Conservation (phyloP, 2,113 vertebrate genomes). For the Heterotilapia buettikoferi region DNA sequence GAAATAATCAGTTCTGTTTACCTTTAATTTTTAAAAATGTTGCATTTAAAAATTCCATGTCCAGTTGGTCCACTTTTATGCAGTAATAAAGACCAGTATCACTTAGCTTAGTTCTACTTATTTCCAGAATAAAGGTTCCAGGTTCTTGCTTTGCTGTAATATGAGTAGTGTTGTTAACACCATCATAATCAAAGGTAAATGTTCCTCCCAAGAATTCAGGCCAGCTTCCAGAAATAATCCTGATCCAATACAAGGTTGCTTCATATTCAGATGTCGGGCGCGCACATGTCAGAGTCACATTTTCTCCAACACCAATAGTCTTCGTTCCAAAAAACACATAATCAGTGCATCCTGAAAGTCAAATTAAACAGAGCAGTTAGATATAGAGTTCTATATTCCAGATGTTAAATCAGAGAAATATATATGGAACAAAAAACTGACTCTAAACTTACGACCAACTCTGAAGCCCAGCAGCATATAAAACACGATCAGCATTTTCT, state of each 20-base stretch:
- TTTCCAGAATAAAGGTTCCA: constrained; percentile 18
- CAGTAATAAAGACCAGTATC: constrained; percentile 43
- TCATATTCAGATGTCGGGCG: background rate
- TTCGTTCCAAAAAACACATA: background rate
- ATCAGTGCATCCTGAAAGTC: background rate
- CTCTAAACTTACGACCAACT: background rate
- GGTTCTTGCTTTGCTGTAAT: background rate
- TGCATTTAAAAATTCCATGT: background rate
- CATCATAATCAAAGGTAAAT: rapidly evolving
- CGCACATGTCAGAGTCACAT: rapidly evolving
- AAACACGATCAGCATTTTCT: background rate
- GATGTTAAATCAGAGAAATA: background rate
- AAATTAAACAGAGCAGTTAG: background rate
- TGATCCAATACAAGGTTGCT: constrained; percentile 1
- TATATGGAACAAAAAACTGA: rapidly evolving
- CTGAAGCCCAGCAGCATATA: background rate
- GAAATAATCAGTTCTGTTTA: background rate
- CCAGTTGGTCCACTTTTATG: background rate
- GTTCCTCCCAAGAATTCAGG: constrained; percentile 15
- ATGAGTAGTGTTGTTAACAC: background rate
- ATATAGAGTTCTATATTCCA: background rate
- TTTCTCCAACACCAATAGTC: background rate
- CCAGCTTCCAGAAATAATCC: constrained; percentile 12
- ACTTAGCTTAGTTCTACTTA: background rate
- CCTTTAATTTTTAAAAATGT: constrained; percentile 10